Base-by-base conservation (phyloP, 2,888 invertebrate species). In the Patella pellucida region DNA sequence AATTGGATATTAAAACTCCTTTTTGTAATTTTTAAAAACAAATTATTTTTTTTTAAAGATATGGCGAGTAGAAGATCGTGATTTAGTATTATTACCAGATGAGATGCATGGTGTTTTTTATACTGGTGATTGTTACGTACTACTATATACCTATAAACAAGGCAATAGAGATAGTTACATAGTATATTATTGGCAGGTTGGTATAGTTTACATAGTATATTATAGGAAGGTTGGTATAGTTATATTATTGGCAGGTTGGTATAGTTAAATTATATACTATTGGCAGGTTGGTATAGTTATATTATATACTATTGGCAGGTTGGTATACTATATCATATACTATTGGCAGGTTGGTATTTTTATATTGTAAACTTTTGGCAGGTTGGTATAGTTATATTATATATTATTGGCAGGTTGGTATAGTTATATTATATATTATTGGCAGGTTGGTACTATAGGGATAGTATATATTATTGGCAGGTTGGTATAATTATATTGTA, bases 271-370 rank as follows among this genome's bases (percentile, higher is more conserved):
- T 62, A 3, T 19, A 62, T 16, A 16, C 56, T n/a, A n/a, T n/a
- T 19, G 62, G 7, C 19, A 62, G n/a, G 19, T 62, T 16, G 19
- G 11, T 62, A 19, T n/a, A 12, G 95, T 94, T 5, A 93, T 93
- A 72, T 96, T 96, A 91, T 95, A 94, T 91, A 94, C 94, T 79
- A 94, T 93, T n/a, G 95, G 95, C 91, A 95, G 95, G 89, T 96
- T 95, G 92, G 93, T 97, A 78, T 93, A 96, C 81, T 95, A 69
- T 97, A 97, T 91, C 74, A 51, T 27, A 72, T 68, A 31, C 31
- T n/a, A n/a, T n/a, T 16, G 81, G 93, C 92, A 31, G 91, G 92
- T 73, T 74, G 84, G n/a, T 93, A 94, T 85, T 93, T 93, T 82
- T 93, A 94, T 86, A 92, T 95, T 79, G 92, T 95, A 19, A 95